Base-by-base conservation (phyloP, 2,888 invertebrate genomes). In the Clitarchus hookeri region DNA sequence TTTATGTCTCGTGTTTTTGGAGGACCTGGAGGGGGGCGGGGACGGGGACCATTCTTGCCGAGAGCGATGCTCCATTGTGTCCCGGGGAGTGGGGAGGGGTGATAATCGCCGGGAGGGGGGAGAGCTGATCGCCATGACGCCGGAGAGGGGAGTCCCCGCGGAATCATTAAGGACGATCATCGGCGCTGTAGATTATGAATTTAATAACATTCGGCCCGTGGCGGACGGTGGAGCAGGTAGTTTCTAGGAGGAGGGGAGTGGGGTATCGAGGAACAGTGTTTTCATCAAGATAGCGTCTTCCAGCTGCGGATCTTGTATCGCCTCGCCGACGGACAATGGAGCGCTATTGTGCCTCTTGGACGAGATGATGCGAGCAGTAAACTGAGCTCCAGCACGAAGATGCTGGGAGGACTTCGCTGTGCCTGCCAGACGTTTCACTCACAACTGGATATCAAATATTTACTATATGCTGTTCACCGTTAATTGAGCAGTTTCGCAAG, bases 1-100 rank as follows among this genome's bases (percentile, higher is more conserved):
- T 65, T 65, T 65, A 65, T 65, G 65, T 65, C 65, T 65, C 65
- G 65, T 65, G 65, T 65, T 65, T 65, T 65, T 65, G 65, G 65
- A 65, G 23, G 65, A 65, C 65, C 19, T 3, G 65, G 65, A 19
- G 1, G 65, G 16, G 19, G 65, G 8, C 8, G 65, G 65, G 23
- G 16, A 19, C 1, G 23, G n/a, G 65, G 65, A 23, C 19, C n/a
- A 16, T 23, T 65, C n/a, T 23, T 65, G 19, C 8, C 65, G n/a
- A 65, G 65, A 65, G 65, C 65, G 65, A 65, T 65, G 65, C 65
- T 65, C 65, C 16, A 65, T 65, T 65, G 65, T 65, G 65, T 65
- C 65, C 8, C 8, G 65, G 65, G 65, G 11, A 48, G 48, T 23
- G 8, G 65, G 8, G 16, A n/a, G 65, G 65, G n/a, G 13, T 6